phyloP scores from a whole-genome alignment of 2,113 vertebrate genomes.

The Semicossyphus pulcher region DNA sequence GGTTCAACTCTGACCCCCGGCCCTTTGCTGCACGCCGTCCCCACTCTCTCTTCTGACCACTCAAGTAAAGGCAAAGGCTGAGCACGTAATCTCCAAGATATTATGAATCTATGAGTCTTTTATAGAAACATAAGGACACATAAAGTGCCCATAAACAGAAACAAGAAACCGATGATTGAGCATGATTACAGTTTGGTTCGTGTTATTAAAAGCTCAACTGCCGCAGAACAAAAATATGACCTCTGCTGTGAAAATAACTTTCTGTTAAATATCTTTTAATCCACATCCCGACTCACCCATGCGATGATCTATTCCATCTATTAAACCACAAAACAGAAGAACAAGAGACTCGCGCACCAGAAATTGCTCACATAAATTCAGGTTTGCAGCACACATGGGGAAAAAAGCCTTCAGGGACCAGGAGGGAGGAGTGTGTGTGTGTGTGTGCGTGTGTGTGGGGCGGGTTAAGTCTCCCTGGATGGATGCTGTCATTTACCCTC shows the following conservation, averaged over 20 bases:
- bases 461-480: slow-evolving; percentile 27
- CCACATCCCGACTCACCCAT: neutral
- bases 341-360: neutral
- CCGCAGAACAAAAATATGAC: neutral
- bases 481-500: slow-evolving; percentile 46
- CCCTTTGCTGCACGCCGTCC: no score
- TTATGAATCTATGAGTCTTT: no score
- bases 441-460: no score
- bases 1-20: no score
- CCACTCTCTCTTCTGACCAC: no score
- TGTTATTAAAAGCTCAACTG: no score
- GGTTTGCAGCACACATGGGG: slow-evolving; percentile 25
- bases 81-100: no score
- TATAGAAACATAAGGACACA: no score
- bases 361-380: slow-evolving; percentile 41
- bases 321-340: slow-evolving; percentile 9
- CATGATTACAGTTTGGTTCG: no score
- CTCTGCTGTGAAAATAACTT: neutral
- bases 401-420: slow-evolving; percentile 6
- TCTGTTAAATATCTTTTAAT: neutral
- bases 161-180: no score
- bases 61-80: no score
- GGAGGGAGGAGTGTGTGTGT: neutral
- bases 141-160: no score
- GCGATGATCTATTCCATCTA: slow-evolving; percentile 7